phyloP scores from a whole-genome alignment of 53 echinoderm and acorn worm species.

The Apostichopus leukothele region DNA sequence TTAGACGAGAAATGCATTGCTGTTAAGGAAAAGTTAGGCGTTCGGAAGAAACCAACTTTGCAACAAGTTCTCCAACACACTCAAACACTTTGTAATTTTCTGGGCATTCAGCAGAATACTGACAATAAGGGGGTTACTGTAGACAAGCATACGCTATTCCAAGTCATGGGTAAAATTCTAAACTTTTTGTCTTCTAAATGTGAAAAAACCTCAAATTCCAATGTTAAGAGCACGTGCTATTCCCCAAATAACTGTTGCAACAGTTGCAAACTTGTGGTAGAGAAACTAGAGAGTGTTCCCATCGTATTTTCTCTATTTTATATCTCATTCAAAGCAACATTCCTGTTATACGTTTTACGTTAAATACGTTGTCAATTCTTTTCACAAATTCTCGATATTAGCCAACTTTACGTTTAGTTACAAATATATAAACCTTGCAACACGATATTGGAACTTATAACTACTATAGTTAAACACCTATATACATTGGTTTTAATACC shows the following conservation, averaged over 20 bases:
- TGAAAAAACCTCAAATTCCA: background rate
- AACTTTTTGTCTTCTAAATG: background rate
- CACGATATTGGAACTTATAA: too few species aligned
- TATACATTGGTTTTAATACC: too few species aligned
- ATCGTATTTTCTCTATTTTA: background rate
- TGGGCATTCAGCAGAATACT: background rate
- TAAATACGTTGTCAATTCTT: too few species aligned
- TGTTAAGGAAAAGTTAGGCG: background rate
- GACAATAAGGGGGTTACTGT: background rate
- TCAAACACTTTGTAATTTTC: conserved; percentile 8
- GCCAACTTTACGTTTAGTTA: too few species aligned
- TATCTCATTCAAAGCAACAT: too few species aligned
- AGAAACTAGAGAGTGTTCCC: background rate
- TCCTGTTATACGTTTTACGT: too few species aligned
- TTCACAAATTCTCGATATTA: too few species aligned
- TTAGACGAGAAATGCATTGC: background rate
- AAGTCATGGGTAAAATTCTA: background rate
- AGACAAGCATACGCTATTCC: background rate
- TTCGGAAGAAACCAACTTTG: background rate
- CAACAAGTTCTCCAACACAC: background rate
- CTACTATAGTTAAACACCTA: too few species aligned
- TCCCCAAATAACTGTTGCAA: background rate
- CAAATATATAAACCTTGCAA: too few species aligned
- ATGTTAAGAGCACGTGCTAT: background rate
- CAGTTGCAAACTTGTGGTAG: background rate